Conservation (phyloP, 2,113 vertebrate genomes). For the Chrysemys picta region DNA sequence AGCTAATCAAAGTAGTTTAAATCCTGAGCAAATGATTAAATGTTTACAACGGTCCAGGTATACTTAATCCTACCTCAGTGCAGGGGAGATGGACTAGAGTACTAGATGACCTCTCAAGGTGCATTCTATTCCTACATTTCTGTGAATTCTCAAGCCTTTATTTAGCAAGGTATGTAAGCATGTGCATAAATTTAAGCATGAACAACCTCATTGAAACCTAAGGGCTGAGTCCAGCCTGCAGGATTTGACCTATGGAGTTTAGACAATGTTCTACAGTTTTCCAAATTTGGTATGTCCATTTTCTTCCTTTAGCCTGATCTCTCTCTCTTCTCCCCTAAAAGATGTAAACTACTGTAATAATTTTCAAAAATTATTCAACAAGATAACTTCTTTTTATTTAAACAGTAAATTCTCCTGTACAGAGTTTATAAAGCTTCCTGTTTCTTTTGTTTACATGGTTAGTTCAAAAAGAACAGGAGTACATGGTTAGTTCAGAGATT, state of each 20-base stretch:
- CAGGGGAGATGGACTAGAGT: background rate
- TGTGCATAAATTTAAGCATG: background rate
- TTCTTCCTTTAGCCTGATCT: background rate
- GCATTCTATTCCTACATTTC: background rate
- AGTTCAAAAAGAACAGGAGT: background rate
- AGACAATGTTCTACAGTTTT: background rate
- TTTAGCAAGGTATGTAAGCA: background rate
- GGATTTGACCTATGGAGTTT: background rate
- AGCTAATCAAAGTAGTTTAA: background rate
- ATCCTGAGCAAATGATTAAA: background rate
- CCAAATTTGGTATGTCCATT: background rate
- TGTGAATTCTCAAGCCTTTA: background rate
- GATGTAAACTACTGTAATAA: background rate
- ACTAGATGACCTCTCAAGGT: background rate
- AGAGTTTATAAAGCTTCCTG: background rate
- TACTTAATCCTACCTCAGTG: background rate
- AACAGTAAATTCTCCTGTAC: background rate
- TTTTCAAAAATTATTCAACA: background rate
- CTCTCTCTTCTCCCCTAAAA: background rate
- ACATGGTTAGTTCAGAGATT: background rate
- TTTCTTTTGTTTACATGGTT: background rate
- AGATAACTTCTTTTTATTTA: background rate
- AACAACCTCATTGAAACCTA: background rate
- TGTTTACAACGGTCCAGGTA: background rate
- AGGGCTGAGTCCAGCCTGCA: background rate